Conservation (phyloP, 1,140 invertebrate species). For the Daktulosphaira vitifoliae region DNA sequence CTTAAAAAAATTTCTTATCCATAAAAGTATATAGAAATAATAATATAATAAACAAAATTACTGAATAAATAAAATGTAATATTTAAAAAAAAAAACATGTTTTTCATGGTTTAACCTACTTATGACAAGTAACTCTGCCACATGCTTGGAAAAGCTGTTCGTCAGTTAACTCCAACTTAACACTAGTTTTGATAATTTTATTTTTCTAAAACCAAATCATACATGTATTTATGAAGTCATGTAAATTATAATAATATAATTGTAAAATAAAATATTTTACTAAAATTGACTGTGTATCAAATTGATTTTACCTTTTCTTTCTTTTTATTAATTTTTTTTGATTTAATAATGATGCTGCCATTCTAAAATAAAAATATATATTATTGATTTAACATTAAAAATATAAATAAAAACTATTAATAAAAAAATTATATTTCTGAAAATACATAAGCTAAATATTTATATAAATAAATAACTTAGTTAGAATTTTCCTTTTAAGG, state of each 20-base stretch:
- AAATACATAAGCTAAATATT: no score
- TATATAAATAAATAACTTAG: no score
- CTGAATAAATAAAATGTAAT: no score
- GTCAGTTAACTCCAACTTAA: constrained; percentile 35
- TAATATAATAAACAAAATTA: no score
- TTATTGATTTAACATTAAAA: not conserved
- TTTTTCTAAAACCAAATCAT: constrained; percentile 3
- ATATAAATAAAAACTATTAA: not conserved
- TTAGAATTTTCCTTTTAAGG: no score
- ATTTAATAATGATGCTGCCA: not conserved
- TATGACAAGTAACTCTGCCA: constrained; percentile 69
- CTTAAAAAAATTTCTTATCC: no score
- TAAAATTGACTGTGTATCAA: no score
- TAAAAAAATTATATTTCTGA: no score
- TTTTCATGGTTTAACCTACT: no score
- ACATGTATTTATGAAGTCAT: no score
- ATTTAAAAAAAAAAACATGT: no score
- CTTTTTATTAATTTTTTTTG: constrained; percentile 5
- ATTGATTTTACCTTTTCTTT: not conserved
- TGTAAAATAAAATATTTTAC: not conserved
- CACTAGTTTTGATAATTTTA: constrained; percentile 12
- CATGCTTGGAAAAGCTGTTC: constrained; percentile 69
- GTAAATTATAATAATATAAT: not conserved
- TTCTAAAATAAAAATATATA: not conserved
- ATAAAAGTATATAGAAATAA: no score